These are phyloP conservation scores for Chloroclysta siterata DNA, from an alignment of 2,888 invertebrate species.

Conservation along the genomic window DNA sequence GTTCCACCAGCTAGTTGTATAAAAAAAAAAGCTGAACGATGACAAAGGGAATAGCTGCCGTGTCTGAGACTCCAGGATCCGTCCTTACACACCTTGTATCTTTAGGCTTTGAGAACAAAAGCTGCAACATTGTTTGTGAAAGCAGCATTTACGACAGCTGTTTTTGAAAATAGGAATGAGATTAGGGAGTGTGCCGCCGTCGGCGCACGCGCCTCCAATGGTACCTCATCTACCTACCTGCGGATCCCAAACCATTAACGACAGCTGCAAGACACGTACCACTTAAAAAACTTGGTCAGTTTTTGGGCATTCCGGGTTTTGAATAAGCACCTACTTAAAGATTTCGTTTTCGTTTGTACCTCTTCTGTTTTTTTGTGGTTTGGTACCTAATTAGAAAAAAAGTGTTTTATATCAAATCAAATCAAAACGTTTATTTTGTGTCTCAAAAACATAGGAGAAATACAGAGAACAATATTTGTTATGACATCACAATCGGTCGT, in stretches of 20 bases:
- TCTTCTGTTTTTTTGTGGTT: too few species aligned
- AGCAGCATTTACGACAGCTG: slow-evolving; percentile 55
- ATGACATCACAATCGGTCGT: too few species aligned
- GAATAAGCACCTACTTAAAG: background rate
- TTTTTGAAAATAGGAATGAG: slow-evolving; percentile 56
- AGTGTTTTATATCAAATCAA: too few species aligned
- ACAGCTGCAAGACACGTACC: slow-evolving; percentile 70
- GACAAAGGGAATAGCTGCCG: too few species aligned
- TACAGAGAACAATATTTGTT: too few species aligned
- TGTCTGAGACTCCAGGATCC: too few species aligned
- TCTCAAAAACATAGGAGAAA: too few species aligned
- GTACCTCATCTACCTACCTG: slow-evolving; percentile 18
- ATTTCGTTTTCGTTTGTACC: background rate
- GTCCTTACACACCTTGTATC: background rate
- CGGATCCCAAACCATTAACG: slow-evolving; percentile 68
- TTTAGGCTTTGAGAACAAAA: slow-evolving; percentile 10
- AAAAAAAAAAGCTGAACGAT: too few species aligned
- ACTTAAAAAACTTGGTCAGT: slow-evolving; percentile 46
- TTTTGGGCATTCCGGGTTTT: slow-evolving; percentile 36
- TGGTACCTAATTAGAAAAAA: too few species aligned
- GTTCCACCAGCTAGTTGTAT: too few species aligned
- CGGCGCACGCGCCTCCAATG: slow-evolving; percentile 24
- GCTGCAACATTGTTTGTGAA: slow-evolving; percentile 38
- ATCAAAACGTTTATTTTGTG: too few species aligned
- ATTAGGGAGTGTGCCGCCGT: slow-evolving; percentile 48